Base-by-base conservation (phyloP, 2,888 invertebrate species). In the Atrina japonica region DNA sequence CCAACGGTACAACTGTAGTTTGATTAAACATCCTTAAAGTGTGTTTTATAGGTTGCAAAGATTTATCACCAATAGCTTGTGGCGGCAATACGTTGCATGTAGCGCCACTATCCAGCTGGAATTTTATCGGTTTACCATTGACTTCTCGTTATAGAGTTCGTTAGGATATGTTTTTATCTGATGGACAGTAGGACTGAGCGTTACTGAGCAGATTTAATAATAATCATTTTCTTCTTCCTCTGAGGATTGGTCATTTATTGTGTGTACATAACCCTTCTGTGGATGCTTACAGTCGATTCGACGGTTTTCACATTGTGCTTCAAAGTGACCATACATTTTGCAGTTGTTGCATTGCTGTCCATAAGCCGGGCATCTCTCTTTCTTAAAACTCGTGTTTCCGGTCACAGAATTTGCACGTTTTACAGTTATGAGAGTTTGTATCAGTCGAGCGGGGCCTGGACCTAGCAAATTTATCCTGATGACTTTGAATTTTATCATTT, bases 61-160 rank as follows among this genome's bases (percentile, higher is more conserved):
- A 25, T 23, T 52, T 52, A 23, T 52, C 18, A 7, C 21, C 27
- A 23, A 56, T 14, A 18, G 35, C 18, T 0, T 60, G 18, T 14
- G 11, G 5, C 43, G 60, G 60, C 41, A 60, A 41, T 5, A 60
- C 27, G 16, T 60, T 60, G 23, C 41, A 41, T 5, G 43, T 60
- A 14, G 60, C 60, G 5, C 60, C 60, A 60, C 60, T 40, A 25
- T 60, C 60, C 7, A 60, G 14, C 25, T 60, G 43, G 40, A 2
- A 43, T 25, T 60, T 60, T 30, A 53, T 27, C 1, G 30, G 25
- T 27, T 25, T 23, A 3, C 25, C 27, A 27, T 21, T 27, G 27
- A 53, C 21, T 47, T 21, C 47, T 16, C 23, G 18, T 18, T 47
- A 21, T 47, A 7, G 18, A 3, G 47, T 2, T 9, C 18, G 18